Evolutionary conservation across 2,888 invertebrate genomes (phyloP), one percentile per base, ranked within the genome.

Genomic region (Drosophila antonietae): DNA sequence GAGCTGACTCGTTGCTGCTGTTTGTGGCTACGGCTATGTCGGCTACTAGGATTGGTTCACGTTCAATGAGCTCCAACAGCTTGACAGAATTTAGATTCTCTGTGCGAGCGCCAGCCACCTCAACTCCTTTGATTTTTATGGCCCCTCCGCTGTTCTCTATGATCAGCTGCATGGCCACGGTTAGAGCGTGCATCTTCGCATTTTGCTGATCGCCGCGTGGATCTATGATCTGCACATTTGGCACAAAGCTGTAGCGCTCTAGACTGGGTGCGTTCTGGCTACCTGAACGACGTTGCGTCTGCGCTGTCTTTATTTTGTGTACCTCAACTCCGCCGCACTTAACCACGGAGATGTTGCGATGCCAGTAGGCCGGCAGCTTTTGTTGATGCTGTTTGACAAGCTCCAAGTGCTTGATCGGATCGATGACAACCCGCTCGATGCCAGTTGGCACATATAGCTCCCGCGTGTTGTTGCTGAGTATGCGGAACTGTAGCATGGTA

Each of bases 401-500:
- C 61, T 93, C 92, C 66, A 93, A 92, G 87, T 98, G 98, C 79
- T 94, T 94, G 37, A 92, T 90, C 0, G 98, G 98, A 93, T 98
- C 96, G 68, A 98, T 96, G 23, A 96, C 93, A 9, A 96, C 95
- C 78, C 96, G 95, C 90, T 97, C 96, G 73, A 99, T 94, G 64
- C 97, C 94, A 33, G 98, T 98, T 1, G 98, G 98, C 67, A 99
- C 93, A 91, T 96, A 96, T 18, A 99, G 94, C 89, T 97, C 96
- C 46, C 96, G 94, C 18, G 95, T 95, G 81, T 95, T 94, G 77
- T 95, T 95, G 58, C 96, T 95, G 75, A 98, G 93, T 88, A 98
- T 96, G 51, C 95, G 95, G 91, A 98, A 97, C 93, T 99, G 99
- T 53, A 99, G 94, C 96, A 99, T 97, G 2, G 98, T 98, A 92